Evolutionary conservation across 2,888 invertebrate genomes (phyloP), one percentile per base, ranked within the genome.

Genomic region (Mesoligia furuncula): DNA sequence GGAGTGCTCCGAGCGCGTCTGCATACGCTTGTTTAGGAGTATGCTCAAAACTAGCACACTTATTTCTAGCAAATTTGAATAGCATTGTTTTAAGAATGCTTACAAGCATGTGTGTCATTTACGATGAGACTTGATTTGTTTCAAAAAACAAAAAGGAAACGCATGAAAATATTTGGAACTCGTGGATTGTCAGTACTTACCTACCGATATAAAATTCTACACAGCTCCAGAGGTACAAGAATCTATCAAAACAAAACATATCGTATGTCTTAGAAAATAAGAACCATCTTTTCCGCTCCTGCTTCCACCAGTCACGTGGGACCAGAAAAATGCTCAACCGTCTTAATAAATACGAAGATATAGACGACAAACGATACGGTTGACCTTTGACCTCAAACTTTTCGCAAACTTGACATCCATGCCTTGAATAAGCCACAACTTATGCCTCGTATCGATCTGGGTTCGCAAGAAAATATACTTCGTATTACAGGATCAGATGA

Each of bases 311-410:
- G 11, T 45, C 76, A 77, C 59, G 64, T 73, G 66, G 27, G 36
- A 36, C 45, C 72, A 65, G 59, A 76, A 76, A 86, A 73, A 73
- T 78, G 61, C 80, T 67, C 31, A 70, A 77, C 65, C 57, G 27
- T 84, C 69, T 76, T 77, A 80, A 73, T 75, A 79, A 81, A 78
- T 84, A 77, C 62, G 27, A 75, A 42, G 61, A 74, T 78, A 77
- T 78, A 73, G 65, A 74, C 70, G 75, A 54, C 51, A 73, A 77
- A 73, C 70, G 70, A 77, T 79, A 75, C 42, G 7, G 11, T 75
- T 82, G 86, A 85, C 76, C 83, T 83, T 83, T 73, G 77, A 77
- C 83, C 86, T 77, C 70, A 66, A 84, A 79, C 15, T 81, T 85
- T 80, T 76, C 54, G 57, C 70, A 77, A 86, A 85, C 80, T 79